Conservation (phyloP, 2,888 invertebrate species). For the Plebejus melissa region DNA sequence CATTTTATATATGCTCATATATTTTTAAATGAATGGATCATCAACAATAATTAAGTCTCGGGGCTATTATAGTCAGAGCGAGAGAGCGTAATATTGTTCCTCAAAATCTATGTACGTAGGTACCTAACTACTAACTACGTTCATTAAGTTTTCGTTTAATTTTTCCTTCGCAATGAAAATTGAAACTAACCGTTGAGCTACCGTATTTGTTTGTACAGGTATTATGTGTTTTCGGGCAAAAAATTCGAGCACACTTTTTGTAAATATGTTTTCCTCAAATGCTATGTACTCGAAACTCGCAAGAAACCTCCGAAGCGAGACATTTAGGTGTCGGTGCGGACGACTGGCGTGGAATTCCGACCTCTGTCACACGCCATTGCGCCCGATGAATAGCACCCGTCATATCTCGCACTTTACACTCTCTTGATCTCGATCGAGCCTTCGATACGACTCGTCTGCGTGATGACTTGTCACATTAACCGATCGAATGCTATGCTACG, state of each 20-base stretch:
- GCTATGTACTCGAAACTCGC: not conserved
- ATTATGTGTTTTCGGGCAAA: conserved; percentile 4
- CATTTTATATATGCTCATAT: no score
- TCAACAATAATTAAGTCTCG: not conserved
- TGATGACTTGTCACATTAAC: not conserved
- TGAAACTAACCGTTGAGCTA: not conserved
- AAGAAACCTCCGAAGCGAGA: conserved; percentile 22
- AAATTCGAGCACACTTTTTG: not conserved
- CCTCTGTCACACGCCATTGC: conserved; percentile 76
- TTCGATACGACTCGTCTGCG: conserved; percentile 16
- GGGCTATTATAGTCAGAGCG: not conserved
- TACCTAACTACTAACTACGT: not conserved
- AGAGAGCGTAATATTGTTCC: not conserved
- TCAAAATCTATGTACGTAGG: not conserved
- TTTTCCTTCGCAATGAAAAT: not conserved
- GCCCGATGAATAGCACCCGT: conserved; percentile 63
- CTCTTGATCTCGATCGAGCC: conserved; percentile 38
- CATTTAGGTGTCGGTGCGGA: conserved; percentile 1
- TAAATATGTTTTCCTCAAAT: conserved; percentile 12
- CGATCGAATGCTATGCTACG: not conserved
- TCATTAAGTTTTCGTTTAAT: not conserved
- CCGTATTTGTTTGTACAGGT: conserved; percentile 8
- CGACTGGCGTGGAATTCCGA: conserved; percentile 64
- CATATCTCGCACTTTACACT: conserved; percentile 41
- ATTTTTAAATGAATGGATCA: not conserved